A percentile compares a stretch with the other conserved stretches of the same genome.
Conservation (phyloP, 2,797 vertebrate species). For the Acanthornis magna region DNA sequence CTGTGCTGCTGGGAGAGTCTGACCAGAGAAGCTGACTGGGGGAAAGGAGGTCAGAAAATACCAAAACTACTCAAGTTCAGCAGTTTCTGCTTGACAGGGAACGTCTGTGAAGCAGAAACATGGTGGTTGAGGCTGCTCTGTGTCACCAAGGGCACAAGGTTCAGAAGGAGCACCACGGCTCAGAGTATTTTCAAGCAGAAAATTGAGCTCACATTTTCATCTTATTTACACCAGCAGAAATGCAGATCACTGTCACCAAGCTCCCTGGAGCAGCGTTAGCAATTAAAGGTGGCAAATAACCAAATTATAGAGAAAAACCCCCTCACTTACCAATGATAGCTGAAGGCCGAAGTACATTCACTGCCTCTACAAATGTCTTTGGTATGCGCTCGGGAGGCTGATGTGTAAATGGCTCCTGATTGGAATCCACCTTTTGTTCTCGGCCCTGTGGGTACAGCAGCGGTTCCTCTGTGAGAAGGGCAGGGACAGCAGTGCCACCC, state of each 20-base stretch:
- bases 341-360: conserved; percentile 88
- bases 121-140: neutral
- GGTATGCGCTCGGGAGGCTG: conserved; percentile 77
- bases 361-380: conserved; percentile 88
- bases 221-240: neutral
- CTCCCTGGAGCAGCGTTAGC: rapidly evolving
- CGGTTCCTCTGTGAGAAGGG: neutral
- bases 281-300: neutral
- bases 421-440: conserved; percentile 76
- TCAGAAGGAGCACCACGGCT: neutral
- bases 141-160: neutral
- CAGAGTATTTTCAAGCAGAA: rapidly evolving
- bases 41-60: neutral
- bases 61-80: no score
- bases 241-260: neutral
- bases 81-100: neutral
- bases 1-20: neutral
- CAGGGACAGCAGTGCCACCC: rapidly evolving
- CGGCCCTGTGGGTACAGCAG: conserved; percentile 76
- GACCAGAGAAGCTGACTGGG: neutral
- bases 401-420: conserved; percentile 90
- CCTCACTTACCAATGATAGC: conserved; percentile 87
- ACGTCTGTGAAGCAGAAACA: neutral
- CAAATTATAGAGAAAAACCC: rapidly evolving
- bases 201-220: neutral